These are phyloP conservation scores for Pemphigus obesinymphae DNA, from an alignment of 1,140 invertebrate species.

Conservation along the genomic window DNA sequence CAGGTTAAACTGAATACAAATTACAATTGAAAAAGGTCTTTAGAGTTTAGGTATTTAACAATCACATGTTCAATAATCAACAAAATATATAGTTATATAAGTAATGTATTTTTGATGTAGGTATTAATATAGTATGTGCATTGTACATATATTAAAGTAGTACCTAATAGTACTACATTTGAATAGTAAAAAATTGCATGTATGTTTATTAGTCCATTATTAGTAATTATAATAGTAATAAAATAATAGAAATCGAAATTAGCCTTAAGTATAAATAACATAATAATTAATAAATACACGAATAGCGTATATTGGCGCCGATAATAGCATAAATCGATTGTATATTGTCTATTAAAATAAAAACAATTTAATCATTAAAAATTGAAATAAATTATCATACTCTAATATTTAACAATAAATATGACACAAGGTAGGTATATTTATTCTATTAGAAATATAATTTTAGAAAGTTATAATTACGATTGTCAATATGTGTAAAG, in stretches of 20 bases:
- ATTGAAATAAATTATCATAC: neutral
- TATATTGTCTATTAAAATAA: slow-evolving; percentile 1
- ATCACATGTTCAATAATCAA: too few relatives aligned
- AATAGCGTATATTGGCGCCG: neutral
- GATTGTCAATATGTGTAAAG: too few relatives aligned
- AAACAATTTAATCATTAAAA: neutral
- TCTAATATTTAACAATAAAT: neutral
- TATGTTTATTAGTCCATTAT: neutral
- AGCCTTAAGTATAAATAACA: neutral
- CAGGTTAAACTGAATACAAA: too few relatives aligned
- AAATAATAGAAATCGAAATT: slow-evolving; percentile 5
- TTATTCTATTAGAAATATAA: neutral
- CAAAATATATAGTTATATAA: too few relatives aligned
- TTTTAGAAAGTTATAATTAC: slow-evolving; percentile 5
- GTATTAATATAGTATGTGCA: too few relatives aligned
- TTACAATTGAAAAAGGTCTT: too few relatives aligned
- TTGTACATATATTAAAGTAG: too few relatives aligned
- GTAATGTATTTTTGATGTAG: too few relatives aligned
- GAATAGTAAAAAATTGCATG: neutral
- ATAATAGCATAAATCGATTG: slow-evolving; percentile 8
- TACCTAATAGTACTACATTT: neutral
- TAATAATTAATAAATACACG: slow-evolving; percentile 11
- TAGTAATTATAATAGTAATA: slow-evolving; percentile 6
- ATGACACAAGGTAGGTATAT: neutral
- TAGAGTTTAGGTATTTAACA: too few relatives aligned